Base-by-base conservation (phyloP, 1,140 invertebrate genomes). In the Acromyrmex charruanus region DNA sequence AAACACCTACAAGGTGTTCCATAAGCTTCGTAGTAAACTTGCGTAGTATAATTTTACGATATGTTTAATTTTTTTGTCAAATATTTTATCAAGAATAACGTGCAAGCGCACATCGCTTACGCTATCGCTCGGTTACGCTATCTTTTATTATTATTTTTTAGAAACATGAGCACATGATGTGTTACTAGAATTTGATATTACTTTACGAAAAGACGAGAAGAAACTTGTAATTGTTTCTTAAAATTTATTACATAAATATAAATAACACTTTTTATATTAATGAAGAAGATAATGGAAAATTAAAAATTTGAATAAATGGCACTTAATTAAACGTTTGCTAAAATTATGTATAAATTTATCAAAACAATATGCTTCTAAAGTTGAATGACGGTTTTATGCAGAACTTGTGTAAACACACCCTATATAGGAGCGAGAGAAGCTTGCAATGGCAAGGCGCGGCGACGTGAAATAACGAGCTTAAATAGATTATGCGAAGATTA, bases 401-500 rank as follows among this genome's bases (percentile, higher is more conserved):
- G 35, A n/a, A 81, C 16, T 16, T 61, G 59, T 16, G 55, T 63
- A 84, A 74, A 74, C 55, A 74, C 39, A 63, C 28, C 44, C 69
- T 74, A 28, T 84, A 61, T 21, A 75, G 69, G 2, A 63, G 18
- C 25, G 44, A 4, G 39, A 63, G 58, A 49, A 84, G 55, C 80
- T 75, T 68, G 79, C 35, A 71, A 75, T 44, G 18, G 44, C 68
- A 49, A 61, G 66, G 18, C 28, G 55, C 80, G 55, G 69, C 80
- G 80, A 84, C 69, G 44, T 84, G 80, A 84, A 84, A 84, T 84
- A 84, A 75, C 80, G 69, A 74, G 80, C 69, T 84, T 84, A 84
- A 84, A 86, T 86, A 86, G 85, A 86, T 86, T 86, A 86, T 63
- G 66, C 77, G 63, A 69, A 86, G 85, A 86, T 86, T 86, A 86